Base-by-base conservation (phyloP, 1,140 invertebrate genomes). In the Trachymyrmex cornetzi region DNA sequence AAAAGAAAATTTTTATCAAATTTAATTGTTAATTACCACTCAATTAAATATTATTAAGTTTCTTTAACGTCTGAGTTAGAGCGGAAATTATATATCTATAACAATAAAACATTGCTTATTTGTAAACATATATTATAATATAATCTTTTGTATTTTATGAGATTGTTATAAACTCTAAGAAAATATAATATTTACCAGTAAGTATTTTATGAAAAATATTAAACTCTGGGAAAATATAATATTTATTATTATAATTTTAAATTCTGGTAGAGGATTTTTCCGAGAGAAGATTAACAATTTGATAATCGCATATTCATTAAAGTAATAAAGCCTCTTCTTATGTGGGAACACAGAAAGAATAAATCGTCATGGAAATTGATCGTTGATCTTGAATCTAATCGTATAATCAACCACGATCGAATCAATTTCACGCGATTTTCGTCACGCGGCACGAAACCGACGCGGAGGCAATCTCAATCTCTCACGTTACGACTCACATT, bases 401-500 rank as follows among this genome's bases (percentile, higher is more conserved):
- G 34, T n/a, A n/a, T 64, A 79, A 79, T 79, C 38, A 66, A 64
- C n/a, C 30, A n/a, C 57, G 57, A 61, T 50, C 61, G 27, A 53
- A 66, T 66, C 61, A 66, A 79, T 79, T 79, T 79, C 44, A 79
- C 44, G 44, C 77, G 44, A 79, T 79, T 79, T 50, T 66, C 24
- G 77, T 79, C 61, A 53, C 77, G 77, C 75, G 75, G 57, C 22
- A 19, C 22, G n/a, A 77, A 77, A 75, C 27, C 7, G 27, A 50
- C 38, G 30, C 55, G 19, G 30, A n/a, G 24, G 69, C 24, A 50
- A 30, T 30, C 22, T 72, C 69, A 11, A n/a, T 53, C n/a, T 77
- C 57, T 59, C 75, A 63, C 75, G 24, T 77, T 63, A 27, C 55
- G 2, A 63, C 12, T 44, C 22, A 19, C 24, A 24, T 44, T 67